A percentile compares a stretch with the other conserved stretches of the same genome.
Conservation (phyloP, 2,113 vertebrate species). For the Eonycteris spelaea region DNA sequence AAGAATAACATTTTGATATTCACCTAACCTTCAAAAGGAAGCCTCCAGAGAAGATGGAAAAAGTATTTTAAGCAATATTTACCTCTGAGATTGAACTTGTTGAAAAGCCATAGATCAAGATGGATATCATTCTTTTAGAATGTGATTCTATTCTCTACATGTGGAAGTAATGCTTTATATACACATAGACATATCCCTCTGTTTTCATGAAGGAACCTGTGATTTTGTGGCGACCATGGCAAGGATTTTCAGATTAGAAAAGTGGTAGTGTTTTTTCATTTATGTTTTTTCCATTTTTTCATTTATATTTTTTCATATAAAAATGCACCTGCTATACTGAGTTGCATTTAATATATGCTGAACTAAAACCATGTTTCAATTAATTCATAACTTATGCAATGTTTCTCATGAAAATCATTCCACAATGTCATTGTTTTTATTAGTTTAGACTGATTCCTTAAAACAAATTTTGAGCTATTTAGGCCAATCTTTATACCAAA, state of each 20-base stretch:
- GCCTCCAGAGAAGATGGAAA: slow-evolving; percentile 46
- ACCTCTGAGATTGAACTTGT: slow-evolving; percentile 62
- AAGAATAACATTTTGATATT: slow-evolving; percentile 75
- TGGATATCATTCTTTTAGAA: slow-evolving; percentile 70
- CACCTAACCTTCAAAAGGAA: slow-evolving; percentile 76
- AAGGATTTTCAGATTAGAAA: not conserved
- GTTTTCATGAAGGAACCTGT: not conserved
- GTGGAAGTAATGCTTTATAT: not conserved
- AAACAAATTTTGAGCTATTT: not conserved
- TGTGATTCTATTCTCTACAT: not conserved
- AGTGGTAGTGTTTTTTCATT: not conserved
- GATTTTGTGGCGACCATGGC: not conserved
- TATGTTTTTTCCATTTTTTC: too few species aligned
- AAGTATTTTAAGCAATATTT: slow-evolving; percentile 30
- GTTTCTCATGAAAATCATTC: not conserved
- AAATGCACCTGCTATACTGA: not conserved
- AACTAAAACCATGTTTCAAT: not conserved
- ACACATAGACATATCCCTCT: not conserved
- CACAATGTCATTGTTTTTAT: not conserved
- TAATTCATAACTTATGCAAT: not conserved
- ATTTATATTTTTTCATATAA: too few species aligned
- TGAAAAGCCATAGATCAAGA: slow-evolving; percentile 63
- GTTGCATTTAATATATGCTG: not conserved
- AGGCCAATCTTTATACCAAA: not conserved
- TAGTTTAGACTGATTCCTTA: not conserved